Conservation (phyloP, 1,140 invertebrate genomes). For the Caerostris extrusa region DNA sequence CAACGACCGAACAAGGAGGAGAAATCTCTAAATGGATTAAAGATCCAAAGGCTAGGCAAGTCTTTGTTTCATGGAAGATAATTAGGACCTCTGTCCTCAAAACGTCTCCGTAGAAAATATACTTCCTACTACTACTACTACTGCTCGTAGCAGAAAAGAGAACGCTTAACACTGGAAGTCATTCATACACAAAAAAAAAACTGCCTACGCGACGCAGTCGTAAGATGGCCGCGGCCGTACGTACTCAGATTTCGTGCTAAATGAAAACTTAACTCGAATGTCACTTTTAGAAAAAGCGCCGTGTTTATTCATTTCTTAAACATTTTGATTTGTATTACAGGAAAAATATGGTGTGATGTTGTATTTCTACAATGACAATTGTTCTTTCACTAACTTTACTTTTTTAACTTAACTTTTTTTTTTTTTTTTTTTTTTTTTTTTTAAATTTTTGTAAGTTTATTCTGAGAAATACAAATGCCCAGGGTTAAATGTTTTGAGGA, state of each 20-base stretch:
- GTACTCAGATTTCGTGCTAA: background rate
- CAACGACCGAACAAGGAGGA: background rate
- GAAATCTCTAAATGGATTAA: slow-evolving; percentile 40
- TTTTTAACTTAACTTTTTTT: too few relatives aligned
- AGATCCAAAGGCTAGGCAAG: background rate
- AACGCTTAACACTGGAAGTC: background rate
- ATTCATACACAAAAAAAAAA: slow-evolving; percentile 15
- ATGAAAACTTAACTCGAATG: background rate
- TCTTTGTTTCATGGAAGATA: slow-evolving; percentile 46
- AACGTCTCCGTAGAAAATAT: background rate
- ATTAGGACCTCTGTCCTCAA: slow-evolving; percentile 62
- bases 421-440: too few relatives aligned
- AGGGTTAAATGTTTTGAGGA: too few relatives aligned
- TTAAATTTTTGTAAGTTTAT: too few relatives aligned
- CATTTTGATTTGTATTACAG: too few relatives aligned
- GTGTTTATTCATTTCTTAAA: too few relatives aligned
- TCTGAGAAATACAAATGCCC: too few relatives aligned
- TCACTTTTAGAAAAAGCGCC: too few relatives aligned
- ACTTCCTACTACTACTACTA: slow-evolving; percentile 11
- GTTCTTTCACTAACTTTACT: too few relatives aligned
- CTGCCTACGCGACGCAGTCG: slow-evolving; percentile 3
- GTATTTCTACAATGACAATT: too few relatives aligned
- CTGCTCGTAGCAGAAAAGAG: background rate
- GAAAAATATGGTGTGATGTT: too few relatives aligned
- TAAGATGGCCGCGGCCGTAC: background rate